Percentiles rank a stretch among this genome's conserved stretches.
These are phyloP conservation scores for Haemorhous mexicanus DNA, from an alignment of 2,113 vertebrate species.

Conservation along the genomic window DNA sequence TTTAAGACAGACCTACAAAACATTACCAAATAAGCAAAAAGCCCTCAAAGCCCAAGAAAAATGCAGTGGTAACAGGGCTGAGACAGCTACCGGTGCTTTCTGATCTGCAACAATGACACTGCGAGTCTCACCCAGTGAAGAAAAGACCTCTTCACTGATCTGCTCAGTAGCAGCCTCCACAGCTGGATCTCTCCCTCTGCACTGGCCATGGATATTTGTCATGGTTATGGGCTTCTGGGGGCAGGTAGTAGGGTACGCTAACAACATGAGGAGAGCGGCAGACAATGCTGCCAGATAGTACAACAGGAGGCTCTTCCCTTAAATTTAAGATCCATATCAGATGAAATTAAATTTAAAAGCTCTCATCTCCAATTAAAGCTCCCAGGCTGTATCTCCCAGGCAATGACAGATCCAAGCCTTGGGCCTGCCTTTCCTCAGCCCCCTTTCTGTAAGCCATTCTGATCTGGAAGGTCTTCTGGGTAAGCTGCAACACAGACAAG, in stretches of 20 bases:
- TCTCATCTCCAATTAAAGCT: slow-evolving; percentile 25
- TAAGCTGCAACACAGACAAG: background rate
- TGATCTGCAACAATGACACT: background rate
- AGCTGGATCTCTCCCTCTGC: background rate
- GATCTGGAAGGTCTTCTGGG: background rate
- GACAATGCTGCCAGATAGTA: background rate
- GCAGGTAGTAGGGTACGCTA: background rate
- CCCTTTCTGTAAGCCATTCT: background rate
- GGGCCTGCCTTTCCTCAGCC: background rate
- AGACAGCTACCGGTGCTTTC: background rate
- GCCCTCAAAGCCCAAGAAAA: background rate
- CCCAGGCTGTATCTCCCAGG: background rate
- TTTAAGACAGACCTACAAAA: background rate
- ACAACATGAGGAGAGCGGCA: background rate
- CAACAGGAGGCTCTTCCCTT: background rate
- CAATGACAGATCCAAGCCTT: background rate
- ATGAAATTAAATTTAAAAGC: slow-evolving; percentile 44
- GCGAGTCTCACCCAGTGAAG: background rate
- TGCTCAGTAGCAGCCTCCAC: background rate
- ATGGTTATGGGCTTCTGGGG: background rate
- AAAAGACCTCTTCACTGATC: background rate
- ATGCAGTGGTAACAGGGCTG: background rate
- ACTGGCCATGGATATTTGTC: background rate
- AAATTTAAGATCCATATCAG: slow-evolving; percentile 1
- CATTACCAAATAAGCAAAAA: background rate